These are phyloP conservation scores for Hemicrepidius hirtus DNA, from an alignment of 2,888 invertebrate genomes.

Conservation along the genomic window DNA sequence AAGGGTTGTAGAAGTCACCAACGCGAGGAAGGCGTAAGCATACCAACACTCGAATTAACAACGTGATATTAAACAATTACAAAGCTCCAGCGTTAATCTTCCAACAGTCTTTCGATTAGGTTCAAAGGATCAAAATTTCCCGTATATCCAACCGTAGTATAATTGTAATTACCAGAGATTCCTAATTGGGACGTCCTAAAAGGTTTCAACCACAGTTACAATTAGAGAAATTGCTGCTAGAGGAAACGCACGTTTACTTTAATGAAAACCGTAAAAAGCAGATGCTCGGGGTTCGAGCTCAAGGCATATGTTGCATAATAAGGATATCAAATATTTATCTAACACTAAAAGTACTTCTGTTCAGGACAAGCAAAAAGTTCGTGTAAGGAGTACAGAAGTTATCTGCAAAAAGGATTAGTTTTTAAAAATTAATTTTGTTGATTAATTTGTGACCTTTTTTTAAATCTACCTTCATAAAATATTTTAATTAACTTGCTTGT, in stretches of 20 bases:
- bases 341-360: conserved; percentile 24
- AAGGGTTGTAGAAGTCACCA: conserved; percentile 22
- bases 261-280: conserved; percentile 32
- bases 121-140: conserved; percentile 27
- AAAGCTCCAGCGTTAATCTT: conserved; percentile 16
- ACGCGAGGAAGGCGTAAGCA: neutral
- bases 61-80: conserved; percentile 22
- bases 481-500: no score
- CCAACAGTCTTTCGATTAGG: conserved; percentile 24
- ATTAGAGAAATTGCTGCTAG: conserved; percentile 23
- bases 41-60: neutral
- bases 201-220: conserved; percentile 25
- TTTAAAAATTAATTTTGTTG: no score
- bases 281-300: conserved; percentile 1
- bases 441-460: no score
- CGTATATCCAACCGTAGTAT: conserved; percentile 8
- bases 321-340: conserved; percentile 25
- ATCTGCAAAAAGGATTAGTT: no score
- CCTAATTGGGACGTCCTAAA: conserved; percentile 29
- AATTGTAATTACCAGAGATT: conserved; percentile 33
- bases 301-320: conserved; percentile 31
- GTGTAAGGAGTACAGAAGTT: conserved; percentile 4
- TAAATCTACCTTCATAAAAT: no score
- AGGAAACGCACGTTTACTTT: conserved; percentile 20
- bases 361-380: neutral